Percentiles rank a stretch among this genome's conserved stretches.
Evolutionary conservation across 2,888 invertebrate genomes (phyloP).

Genomic region (Parasteatoda lunata): DNA sequence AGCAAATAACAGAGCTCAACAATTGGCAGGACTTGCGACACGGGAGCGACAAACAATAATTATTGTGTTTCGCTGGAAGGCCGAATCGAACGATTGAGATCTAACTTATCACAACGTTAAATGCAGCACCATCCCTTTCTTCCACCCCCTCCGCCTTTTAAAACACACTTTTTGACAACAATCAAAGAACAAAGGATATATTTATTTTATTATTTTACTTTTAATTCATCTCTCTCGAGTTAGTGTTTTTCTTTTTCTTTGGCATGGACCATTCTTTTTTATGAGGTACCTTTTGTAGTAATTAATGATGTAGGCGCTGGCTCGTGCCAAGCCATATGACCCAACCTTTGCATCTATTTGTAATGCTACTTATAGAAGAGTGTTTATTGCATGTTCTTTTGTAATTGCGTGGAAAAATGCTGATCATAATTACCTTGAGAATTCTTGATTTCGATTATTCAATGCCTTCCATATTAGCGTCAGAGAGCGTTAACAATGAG

Average conservation of each 20-base stretch:
- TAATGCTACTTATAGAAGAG: neutral
- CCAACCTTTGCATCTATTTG: neutral
- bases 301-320: conserved; percentile 1
- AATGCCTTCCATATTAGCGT: neutral
- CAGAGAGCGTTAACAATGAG: neutral
- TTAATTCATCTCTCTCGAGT: conserved; percentile 47
- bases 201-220: conserved; percentile 19
- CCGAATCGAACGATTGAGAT: conserved; percentile 56
- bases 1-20: conserved; percentile 33
- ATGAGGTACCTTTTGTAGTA: conserved; percentile 19
- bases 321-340: conserved; percentile 27
- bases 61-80: conserved; percentile 62
- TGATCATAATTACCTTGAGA: neutral
- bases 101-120: conserved; percentile 52
- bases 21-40: conserved; percentile 62
- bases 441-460: neutral
- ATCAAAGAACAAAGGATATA: conserved; percentile 33
- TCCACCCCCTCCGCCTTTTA: neutral
- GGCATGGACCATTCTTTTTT: conserved; percentile 29
- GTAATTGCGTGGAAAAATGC: neutral
- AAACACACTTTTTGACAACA: conserved; percentile 10
- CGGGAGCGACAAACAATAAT: conserved; percentile 64
- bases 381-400: neutral
- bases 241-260: conserved; percentile 23
- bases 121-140: conserved; percentile 28